These are phyloP conservation scores for Silvanus unidentatus DNA, from an alignment of 2,888 invertebrate species.

Conservation along the genomic window DNA sequence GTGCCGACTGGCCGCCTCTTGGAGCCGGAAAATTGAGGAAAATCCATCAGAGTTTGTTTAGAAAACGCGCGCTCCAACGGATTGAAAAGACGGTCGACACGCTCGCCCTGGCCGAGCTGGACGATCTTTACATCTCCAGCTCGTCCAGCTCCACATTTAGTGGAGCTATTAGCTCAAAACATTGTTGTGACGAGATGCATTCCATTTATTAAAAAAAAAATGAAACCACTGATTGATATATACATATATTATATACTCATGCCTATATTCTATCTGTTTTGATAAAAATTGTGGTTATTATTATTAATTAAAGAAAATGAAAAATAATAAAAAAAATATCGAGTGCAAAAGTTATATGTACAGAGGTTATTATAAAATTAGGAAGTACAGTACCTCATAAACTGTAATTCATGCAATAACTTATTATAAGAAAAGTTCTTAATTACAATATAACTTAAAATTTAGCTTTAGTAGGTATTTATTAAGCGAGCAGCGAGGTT, in stretches of 20 bases:
- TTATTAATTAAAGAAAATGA: slow-evolving; percentile 28
- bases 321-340: slow-evolving; percentile 27
- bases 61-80: too few relatives aligned
- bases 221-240: slow-evolving; percentile 44
- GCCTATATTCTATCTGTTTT: slow-evolving; percentile 46
- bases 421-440: slow-evolving; percentile 48
- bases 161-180: slow-evolving; percentile 48
- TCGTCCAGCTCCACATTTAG: slow-evolving; percentile 35
- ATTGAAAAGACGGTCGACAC: slow-evolving; percentile 25
- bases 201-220: slow-evolving; percentile 43
- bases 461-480: slow-evolving; percentile 44
- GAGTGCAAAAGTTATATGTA: slow-evolving; percentile 49
- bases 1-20: slow-evolving; percentile 31
- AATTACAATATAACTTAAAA: slow-evolving; percentile 45
- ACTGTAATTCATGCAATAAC: slow-evolving; percentile 53
- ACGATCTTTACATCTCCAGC: slow-evolving; percentile 15
- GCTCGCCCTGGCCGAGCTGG: slow-evolving; percentile 34
- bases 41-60: too few relatives aligned
- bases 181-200: slow-evolving; percentile 50
- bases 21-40: too few relatives aligned
- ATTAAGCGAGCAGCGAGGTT: slow-evolving; percentile 42
- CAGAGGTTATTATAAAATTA: slow-evolving; percentile 49
- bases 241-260: slow-evolving; percentile 37
- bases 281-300: slow-evolving; percentile 42
- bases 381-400: slow-evolving; percentile 50